Conservation (phyloP, 2,888 invertebrate species). For the Halocaridina rubra region DNA sequence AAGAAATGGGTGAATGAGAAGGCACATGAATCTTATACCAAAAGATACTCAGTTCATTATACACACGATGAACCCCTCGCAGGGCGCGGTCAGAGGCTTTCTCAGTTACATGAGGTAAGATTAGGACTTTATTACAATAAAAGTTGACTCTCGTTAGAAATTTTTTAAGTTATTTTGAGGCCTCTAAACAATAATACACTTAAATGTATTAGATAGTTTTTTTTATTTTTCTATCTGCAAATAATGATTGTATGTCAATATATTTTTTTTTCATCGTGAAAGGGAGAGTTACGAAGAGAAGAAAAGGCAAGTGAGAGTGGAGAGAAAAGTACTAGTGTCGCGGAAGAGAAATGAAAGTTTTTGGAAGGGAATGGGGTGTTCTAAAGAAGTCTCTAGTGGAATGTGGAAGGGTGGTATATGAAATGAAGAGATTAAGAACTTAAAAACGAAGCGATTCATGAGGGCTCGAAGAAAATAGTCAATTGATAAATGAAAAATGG, state of each 20-base stretch:
- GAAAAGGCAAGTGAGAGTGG: too few species aligned
- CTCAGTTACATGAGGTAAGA: slow-evolving; percentile 76
- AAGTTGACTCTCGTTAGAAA: neutral
- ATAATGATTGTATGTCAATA: neutral
- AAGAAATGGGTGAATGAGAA: slow-evolving; percentile 82
- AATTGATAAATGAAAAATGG: neutral
- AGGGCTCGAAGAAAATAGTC: neutral
- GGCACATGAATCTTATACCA: slow-evolving; percentile 88
- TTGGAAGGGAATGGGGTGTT: too few species aligned
- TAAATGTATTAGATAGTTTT: neutral
- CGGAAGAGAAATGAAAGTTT: too few species aligned
- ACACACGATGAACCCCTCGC: slow-evolving; percentile 86
- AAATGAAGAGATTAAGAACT: too few species aligned
- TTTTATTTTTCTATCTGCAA: neutral
- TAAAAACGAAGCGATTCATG: neutral
- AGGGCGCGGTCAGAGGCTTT: slow-evolving; percentile 79
- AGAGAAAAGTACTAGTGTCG: too few species aligned
- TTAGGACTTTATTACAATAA: neutral
- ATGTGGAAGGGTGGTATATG: too few species aligned
- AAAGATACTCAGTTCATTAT: slow-evolving; percentile 85
- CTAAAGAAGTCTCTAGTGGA: too few species aligned
- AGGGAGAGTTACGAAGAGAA: too few species aligned
- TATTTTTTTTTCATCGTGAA: neutral
- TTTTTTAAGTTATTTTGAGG: neutral
- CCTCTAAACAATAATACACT: neutral